These are phyloP conservation scores for Scaptomyza graminum DNA, from an alignment of 1,140 invertebrate genomes.

Conservation along the genomic window DNA sequence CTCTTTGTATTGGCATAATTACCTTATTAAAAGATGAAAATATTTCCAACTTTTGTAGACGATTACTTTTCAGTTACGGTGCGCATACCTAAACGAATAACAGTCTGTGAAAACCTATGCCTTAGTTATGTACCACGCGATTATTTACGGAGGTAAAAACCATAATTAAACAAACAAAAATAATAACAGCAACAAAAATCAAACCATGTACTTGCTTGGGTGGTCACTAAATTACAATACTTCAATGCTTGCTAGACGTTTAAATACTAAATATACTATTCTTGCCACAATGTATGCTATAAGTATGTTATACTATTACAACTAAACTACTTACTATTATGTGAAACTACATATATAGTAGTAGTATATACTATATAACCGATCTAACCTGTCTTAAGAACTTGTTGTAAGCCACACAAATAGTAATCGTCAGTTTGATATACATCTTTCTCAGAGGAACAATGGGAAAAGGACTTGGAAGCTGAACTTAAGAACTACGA, in stretches of 20 bases:
- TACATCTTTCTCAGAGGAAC: conserved; percentile 88
- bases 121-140: conserved; percentile 67
- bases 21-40: conserved; percentile 46
- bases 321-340: conserved; percentile 16
- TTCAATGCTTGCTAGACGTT: conserved; percentile 63
- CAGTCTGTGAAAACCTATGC: conserved; percentile 78
- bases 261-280: conserved; percentile 35
- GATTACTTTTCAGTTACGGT: conserved; percentile 79
- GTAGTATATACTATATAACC: conserved; percentile 17
- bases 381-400: conserved; percentile 5
- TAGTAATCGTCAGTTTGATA: conserved; percentile 54
- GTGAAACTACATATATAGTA: conserved; percentile 16
- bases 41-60: conserved; percentile 65
- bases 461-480: conserved; percentile 96
- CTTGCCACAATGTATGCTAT: conserved; percentile 59
- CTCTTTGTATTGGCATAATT: conserved; percentile 25
- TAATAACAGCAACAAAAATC: conserved; percentile 14
- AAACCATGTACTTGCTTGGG: conserved; percentile 71
- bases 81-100: conserved; percentile 81
- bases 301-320: conserved; percentile 12
- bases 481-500: conserved; percentile 96
- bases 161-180: conserved; percentile 6
- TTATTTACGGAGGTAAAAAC: conserved; percentile 54
- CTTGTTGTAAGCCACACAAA: conserved; percentile 61
- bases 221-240: conserved; percentile 44